Conservation (phyloP, 2,888 invertebrate species). For the Notocelia uddmanniana region DNA sequence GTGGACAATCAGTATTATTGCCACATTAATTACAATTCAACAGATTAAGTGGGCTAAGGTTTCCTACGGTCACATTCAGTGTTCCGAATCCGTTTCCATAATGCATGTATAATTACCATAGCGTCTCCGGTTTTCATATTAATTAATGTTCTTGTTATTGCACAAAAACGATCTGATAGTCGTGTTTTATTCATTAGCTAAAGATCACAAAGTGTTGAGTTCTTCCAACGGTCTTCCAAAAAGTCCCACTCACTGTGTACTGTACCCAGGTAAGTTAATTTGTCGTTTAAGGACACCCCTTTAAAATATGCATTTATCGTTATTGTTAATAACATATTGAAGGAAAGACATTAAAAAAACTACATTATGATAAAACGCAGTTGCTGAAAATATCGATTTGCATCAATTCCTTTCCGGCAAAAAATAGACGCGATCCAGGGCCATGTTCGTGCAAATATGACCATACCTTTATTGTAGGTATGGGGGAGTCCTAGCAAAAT, state of each 20-base stretch:
- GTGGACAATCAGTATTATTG: not conserved
- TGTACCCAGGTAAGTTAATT: not conserved
- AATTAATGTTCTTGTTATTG: constrained; percentile 60
- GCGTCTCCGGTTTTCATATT: constrained; percentile 62
- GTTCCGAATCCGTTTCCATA: constrained; percentile 71
- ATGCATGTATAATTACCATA: constrained; percentile 63
- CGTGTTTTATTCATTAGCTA: constrained; percentile 30
- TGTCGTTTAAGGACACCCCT: not conserved
- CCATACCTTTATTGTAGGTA: not conserved
- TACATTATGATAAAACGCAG: no score
- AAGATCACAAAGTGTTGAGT: constrained; percentile 4
- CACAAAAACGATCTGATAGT: constrained; percentile 20
- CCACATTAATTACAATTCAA: constrained; percentile 14
- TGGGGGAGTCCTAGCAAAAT: not conserved
- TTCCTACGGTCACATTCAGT: constrained; percentile 59
- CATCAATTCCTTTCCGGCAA: no score
- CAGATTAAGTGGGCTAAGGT: constrained; percentile 46
- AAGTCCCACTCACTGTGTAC: not conserved
- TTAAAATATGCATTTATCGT: no score
- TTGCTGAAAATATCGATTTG: no score
- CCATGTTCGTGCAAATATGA: not conserved
- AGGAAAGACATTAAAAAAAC: no score
- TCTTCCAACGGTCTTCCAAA: constrained; percentile 32
- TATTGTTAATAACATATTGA: no score
- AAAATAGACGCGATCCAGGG: no score